Evolutionary conservation across 1,140 invertebrate species (phyloP).

Genomic region (Bombus confusus): DNA sequence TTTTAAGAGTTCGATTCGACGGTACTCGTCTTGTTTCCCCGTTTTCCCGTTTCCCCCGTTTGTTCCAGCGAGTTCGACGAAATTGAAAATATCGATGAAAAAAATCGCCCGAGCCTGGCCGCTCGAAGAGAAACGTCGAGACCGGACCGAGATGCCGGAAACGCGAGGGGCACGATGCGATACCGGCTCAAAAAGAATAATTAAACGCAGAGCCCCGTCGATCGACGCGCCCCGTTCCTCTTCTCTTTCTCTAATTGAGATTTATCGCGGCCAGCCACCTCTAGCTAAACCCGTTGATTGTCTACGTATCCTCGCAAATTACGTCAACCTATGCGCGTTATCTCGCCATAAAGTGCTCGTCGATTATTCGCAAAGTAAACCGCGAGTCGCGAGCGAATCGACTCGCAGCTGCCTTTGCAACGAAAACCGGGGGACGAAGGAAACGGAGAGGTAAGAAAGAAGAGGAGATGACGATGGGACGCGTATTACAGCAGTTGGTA

Average conservation of each 20-base stretch:
- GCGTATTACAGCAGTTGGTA: no score
- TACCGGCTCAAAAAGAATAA: constrained; percentile 46
- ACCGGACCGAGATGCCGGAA: background rate
- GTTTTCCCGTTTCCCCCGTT: background rate
- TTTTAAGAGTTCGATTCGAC: background rate
- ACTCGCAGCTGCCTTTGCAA: no score
- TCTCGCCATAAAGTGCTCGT: no score
- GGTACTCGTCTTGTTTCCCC: background rate
- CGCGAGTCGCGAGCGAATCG: no score
- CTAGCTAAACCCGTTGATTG: constrained; percentile 13
- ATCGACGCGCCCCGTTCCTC: background rate
- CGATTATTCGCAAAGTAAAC: no score
- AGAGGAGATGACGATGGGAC: background rate
- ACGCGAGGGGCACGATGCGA: background rate
- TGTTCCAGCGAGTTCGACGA: background rate
- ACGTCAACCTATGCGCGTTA: constrained; percentile 9
- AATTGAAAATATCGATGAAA: constrained; percentile 18
- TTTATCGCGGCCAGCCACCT: constrained; percentile 71
- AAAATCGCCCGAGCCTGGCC: background rate
- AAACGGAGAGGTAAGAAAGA: background rate
- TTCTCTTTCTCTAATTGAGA: constrained; percentile 70
- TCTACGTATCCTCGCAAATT: constrained; percentile 27
- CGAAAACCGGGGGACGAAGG: no score
- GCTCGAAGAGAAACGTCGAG: background rate
- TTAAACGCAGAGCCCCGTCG: background rate